Evolutionary conservation across 2,888 invertebrate species (phyloP).

Genomic region (Rhynchonema sp.): DNA sequence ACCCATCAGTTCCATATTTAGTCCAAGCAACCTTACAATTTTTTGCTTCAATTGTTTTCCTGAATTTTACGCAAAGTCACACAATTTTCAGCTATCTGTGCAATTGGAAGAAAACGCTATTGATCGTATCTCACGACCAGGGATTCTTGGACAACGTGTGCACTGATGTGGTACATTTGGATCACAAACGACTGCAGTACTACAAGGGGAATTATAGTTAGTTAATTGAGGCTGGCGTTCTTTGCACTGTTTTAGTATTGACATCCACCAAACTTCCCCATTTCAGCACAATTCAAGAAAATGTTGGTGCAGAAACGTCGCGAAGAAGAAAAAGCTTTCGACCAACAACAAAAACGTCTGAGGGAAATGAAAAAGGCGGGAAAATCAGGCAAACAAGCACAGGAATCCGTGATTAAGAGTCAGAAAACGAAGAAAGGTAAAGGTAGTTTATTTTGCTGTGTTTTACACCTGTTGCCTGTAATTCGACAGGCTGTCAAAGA

Average conservation of each 20-base stretch:
- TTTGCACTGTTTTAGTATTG: too few species aligned
- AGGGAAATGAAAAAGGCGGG: slow-evolving; percentile 87
- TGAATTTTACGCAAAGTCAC: too few species aligned
- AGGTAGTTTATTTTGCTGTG: too few species aligned
- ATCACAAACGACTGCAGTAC: slow-evolving; percentile 76
- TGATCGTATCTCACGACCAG: slow-evolving; percentile 98
- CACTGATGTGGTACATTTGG: slow-evolving; percentile 92
- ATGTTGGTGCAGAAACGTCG: slow-evolving; percentile 89
- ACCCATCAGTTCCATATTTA: too few species aligned
- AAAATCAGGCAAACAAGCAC: slow-evolving; percentile 78
- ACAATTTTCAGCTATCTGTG: slow-evolving; percentile 58
- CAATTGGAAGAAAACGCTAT: slow-evolving; percentile 90
- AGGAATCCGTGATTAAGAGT: slow-evolving; percentile 17
- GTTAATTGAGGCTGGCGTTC: too few species aligned
- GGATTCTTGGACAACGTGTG: slow-evolving; percentile 98
- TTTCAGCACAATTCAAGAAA: slow-evolving; percentile 65
- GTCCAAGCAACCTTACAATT: too few species aligned
- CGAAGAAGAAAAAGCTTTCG: slow-evolving; percentile 87
- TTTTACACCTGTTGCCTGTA: too few species aligned
- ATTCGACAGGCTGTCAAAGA: too few species aligned
- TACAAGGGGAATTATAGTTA: slow-evolving; percentile 81
- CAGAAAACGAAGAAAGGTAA: slow-evolving; percentile 5
- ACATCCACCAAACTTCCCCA: too few species aligned
- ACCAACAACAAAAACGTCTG: slow-evolving; percentile 89
- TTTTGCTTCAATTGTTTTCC: too few species aligned